These are phyloP conservation scores for Calliopsis andreniformis DNA, from an alignment of 1,140 invertebrate species.

Conservation along the genomic window DNA sequence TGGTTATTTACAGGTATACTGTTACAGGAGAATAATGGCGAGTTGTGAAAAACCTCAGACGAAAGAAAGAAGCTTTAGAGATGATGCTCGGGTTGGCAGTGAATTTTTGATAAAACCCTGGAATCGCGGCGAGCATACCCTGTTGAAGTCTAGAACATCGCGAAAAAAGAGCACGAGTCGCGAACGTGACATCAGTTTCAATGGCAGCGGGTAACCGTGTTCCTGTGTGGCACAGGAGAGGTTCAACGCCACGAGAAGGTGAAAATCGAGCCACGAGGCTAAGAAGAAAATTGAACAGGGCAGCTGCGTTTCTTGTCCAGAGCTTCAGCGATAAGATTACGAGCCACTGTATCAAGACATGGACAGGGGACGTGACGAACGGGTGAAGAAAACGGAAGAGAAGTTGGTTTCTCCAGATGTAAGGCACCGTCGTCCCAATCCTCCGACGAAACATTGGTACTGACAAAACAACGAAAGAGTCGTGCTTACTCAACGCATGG, in stretches of 20 bases:
- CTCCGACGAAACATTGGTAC: no score
- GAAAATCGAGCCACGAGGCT: background rate
- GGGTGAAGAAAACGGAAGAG: background rate
- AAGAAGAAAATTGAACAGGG: background rate
- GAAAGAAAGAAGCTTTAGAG: background rate
- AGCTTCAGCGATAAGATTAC: slow-evolving; percentile 17
- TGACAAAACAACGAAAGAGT: no score
- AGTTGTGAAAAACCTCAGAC: background rate
- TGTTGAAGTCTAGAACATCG: background rate
- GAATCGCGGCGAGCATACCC: background rate
- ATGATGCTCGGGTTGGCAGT: background rate
- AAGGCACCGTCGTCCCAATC: no score
- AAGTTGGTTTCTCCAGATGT: no score
- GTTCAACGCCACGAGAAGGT: background rate
- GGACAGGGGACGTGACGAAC: background rate
- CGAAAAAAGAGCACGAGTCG: background rate
- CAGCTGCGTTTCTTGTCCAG: background rate
- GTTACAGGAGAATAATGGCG: background rate
- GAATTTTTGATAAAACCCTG: slow-evolving; percentile 15
- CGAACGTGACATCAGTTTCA: slow-evolving; percentile 24
- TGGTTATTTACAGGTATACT: no score
- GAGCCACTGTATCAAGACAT: background rate
- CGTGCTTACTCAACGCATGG: no score
- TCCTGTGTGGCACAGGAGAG: background rate
- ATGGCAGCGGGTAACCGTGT: background rate